Evolutionary conservation across 2,797 vertebrate species (phyloP).

Genomic region (Atherinosoma microstoma): DNA sequence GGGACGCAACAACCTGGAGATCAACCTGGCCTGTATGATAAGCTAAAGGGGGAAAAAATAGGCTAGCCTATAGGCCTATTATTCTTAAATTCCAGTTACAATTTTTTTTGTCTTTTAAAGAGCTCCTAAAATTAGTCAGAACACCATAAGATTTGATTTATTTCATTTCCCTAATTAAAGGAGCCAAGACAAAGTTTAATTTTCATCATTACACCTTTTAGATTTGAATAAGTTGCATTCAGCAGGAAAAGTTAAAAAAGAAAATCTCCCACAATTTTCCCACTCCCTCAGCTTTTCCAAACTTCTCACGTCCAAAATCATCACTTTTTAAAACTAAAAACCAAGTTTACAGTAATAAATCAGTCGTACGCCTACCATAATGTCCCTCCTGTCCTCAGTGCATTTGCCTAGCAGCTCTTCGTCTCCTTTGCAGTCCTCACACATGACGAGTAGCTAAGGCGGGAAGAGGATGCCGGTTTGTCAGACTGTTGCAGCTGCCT

Average conservation of each 20-base stretch:
- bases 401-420: slow-evolving; percentile 77
- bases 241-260: background rate
- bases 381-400: slow-evolving; percentile 71
- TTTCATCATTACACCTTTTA: background rate
- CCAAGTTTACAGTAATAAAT: background rate
- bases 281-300: background rate
- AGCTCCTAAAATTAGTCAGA: too few relatives aligned
- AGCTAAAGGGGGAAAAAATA: too few relatives aligned
- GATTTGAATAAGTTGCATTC: background rate
- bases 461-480: slow-evolving; percentile 26
- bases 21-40: background rate
- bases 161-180: too few relatives aligned
- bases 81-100: too few relatives aligned
- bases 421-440: slow-evolving; percentile 84
- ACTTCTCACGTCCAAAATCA: background rate
- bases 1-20: background rate
- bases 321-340: background rate
- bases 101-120: too few relatives aligned
- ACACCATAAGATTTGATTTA: too few relatives aligned
- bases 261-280: background rate
- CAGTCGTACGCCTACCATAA: slow-evolving; percentile 69
- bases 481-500: slow-evolving; percentile 56
- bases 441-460: slow-evolving; percentile 78
- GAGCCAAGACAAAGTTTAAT: background rate
- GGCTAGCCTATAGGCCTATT: too few relatives aligned